Conservation (phyloP, 2,888 invertebrate species). For the Candidula unifasciata region DNA sequence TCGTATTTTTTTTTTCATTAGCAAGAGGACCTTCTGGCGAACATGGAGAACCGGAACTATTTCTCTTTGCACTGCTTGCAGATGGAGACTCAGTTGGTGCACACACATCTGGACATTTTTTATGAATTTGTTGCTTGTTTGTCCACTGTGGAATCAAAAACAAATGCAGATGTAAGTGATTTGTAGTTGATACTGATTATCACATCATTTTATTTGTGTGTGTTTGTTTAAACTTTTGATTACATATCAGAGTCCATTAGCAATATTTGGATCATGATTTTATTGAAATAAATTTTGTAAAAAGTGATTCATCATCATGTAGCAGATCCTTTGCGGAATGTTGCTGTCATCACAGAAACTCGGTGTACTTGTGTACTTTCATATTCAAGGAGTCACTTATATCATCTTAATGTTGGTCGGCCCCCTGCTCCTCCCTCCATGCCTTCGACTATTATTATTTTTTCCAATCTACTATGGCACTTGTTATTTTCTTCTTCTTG, state of each 20-base stretch:
- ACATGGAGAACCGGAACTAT: conserved; percentile 78
- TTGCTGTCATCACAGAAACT: no score
- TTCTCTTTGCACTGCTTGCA: conserved; percentile 78
- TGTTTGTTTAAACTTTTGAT: neutral
- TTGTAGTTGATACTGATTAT: neutral
- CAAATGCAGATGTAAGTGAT: conserved; percentile 66
- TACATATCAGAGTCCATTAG: neutral
- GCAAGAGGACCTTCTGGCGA: conserved; percentile 77
- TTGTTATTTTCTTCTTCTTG: no score
- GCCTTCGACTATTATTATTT: no score
- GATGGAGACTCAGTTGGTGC: conserved; percentile 78
- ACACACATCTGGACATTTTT: conserved; percentile 76
- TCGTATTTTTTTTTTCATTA: conserved; percentile 52
- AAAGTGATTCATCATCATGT: no score
- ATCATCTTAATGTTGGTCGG: no score
- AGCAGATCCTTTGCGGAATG: no score
- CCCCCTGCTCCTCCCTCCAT: no score
- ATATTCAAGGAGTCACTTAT: no score
- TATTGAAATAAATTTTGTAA: no score
- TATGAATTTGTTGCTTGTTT: conserved; percentile 70
- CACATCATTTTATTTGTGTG: neutral
- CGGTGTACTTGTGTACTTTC: no score
- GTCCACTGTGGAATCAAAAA: conserved; percentile 67
- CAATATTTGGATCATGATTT: no score
- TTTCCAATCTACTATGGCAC: no score